Base-by-base conservation (phyloP, 2,797 vertebrate genomes). In the Decapterus maruadsi region DNA sequence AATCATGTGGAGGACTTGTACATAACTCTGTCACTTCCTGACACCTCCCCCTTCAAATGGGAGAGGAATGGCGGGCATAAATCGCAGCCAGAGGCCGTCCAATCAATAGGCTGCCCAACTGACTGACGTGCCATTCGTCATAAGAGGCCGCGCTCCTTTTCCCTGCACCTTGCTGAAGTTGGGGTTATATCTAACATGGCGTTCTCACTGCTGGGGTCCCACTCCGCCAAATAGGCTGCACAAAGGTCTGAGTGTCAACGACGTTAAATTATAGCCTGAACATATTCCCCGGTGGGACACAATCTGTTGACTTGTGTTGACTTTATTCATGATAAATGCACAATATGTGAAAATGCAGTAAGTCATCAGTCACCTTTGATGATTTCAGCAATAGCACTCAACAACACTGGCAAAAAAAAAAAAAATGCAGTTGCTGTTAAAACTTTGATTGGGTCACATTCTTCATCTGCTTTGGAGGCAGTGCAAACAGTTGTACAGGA, bases 11-110 rank as follows among this genome's bases (percentile, higher is more conserved):
- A 91, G 83, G 87, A 87, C 86, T 81, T 88, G 89, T 85, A 76
- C 87, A 90, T 92, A 93, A 92, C 86, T 92, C 92, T 93, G 93
- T 93, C 92, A 93, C 83, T 83, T 86, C 77, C 83, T 91, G 92
- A 93, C 93, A 89, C 86, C 86, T 81, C 83, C 83, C 89, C 89
- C 90, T 92, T 93, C 90, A 93, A 87, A 92, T 87, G 79, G 87
- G 83, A 94, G 94, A 94, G 82, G 88, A 91, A 95, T 93, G 85
- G 89, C 77, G 19, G 69, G 66, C 87, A 91, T 95, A 93, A 94
- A 94, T 95, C 81, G 61, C 82, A 78, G 75, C 80, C 72, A 81
- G 77, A 85, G 84, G 89, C 88, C 67, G 46, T 83, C 90, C 88
- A 89, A 95, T 95, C 94, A 89, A 95, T 95, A 92, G 64, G 77